Base-by-base conservation (phyloP, 2,797 vertebrate genomes). In the Mus minutoides region DNA sequence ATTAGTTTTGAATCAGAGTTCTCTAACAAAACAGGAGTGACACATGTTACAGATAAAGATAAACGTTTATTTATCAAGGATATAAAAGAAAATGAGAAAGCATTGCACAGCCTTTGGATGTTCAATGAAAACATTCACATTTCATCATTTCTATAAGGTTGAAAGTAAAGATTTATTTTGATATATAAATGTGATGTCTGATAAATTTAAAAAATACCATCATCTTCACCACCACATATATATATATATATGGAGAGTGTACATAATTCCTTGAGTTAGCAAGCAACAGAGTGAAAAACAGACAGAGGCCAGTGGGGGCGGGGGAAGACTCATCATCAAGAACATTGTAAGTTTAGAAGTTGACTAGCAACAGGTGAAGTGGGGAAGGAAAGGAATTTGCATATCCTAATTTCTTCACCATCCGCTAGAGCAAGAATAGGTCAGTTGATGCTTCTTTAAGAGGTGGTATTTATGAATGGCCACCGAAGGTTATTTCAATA, bases 1-100 rank as follows among this genome's bases (percentile, higher is more conserved):
- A 94, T 96, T 96, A 95, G 91, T 94, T 97, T 95, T 26, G 67
- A 91, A 95, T 80, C 79, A 79, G 56, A 79, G 37, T 49, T 94
- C 87, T 78, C 54, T 82, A 75, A 83, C 62, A 90, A 94, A 97
- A 82, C 21, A 92, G 60, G n/a, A 93, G 71, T 17, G 24, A 85
- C 62, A 52, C 31, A 34, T 73, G 40, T 62, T 88, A 37, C 19
- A 82, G 37, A 86, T 34, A 85, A 7, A 6, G 49, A 95, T 54
- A 56, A 60, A 64, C 34, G 62, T 77, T 69, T 60, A 62, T 91
- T 77, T 91, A 26, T 58, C 31, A 17, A 73, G 11, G 52, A 52
- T 37, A 43, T 60, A 49, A 76, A 89, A 75, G 93, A 87, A 64
- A 31, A 78, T 2, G 64, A 94, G 6, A 73, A 91, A 85, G 71